Evolutionary conservation across 2,888 invertebrate species (phyloP).

Genomic region (Linnaemya vulpina): DNA sequence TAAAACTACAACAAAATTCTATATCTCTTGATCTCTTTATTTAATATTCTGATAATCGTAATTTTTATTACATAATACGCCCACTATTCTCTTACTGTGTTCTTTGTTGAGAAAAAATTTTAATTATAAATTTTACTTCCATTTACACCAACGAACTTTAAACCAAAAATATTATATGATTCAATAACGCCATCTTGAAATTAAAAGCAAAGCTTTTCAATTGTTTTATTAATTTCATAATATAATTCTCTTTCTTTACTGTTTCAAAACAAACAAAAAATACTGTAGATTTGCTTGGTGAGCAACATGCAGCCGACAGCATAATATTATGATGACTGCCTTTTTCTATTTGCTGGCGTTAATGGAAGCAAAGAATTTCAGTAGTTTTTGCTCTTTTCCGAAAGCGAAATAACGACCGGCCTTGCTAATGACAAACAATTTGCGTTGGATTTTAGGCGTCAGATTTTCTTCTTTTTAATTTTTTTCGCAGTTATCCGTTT

Average conservation of each 20-base stretch:
- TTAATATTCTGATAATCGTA: too few species aligned
- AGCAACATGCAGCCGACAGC: background rate
- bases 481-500: background rate
- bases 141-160: slow-evolving; percentile 14
- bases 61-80: too few species aligned
- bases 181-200: slow-evolving; percentile 20
- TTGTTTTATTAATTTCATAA: slow-evolving; percentile 18
- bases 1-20: too few species aligned
- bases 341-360: background rate
- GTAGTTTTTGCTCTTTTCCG: background rate
- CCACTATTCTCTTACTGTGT: background rate
- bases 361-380: background rate
- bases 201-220: background rate
- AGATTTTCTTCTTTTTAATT: background rate
- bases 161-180: slow-evolving; percentile 10
- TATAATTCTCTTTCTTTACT: slow-evolving; percentile 2
- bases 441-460: slow-evolving; percentile 52
- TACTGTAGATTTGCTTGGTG: slow-evolving; percentile 21
- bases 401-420: slow-evolving; percentile 43
- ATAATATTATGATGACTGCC: slow-evolving; percentile 26
- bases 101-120: background rate
- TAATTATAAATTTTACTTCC: background rate
- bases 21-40: too few species aligned
- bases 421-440: slow-evolving; percentile 60
- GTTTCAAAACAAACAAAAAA: background rate